Conservation (phyloP, 2,113 vertebrate genomes). For the Cynopterus brachyotis region DNA sequence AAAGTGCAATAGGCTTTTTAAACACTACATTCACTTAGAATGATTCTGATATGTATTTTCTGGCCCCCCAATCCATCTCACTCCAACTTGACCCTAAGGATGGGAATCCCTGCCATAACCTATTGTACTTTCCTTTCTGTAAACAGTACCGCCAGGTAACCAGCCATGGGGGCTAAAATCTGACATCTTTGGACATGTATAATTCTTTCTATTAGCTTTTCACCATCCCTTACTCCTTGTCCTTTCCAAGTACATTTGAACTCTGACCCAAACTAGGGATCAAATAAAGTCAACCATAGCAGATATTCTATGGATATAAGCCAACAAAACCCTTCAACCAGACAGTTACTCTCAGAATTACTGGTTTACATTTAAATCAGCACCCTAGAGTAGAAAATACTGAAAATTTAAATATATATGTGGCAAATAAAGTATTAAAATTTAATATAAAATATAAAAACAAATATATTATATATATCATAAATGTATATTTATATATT, state of each 20-base stretch:
- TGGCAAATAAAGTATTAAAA: no score
- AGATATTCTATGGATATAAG: not conserved
- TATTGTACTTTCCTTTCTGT: not conserved
- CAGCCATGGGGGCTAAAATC: not conserved
- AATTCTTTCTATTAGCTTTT: slow-evolving; percentile 16
- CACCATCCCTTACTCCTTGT: not conserved
- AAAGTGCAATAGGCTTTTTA: not conserved
- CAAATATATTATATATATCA: no score
- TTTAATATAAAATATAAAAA: no score
- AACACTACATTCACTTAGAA: not conserved
- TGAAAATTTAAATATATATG: not conserved
- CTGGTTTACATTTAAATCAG: not conserved
- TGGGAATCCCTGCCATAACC: not conserved
- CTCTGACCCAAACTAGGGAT: slow-evolving; percentile 51
- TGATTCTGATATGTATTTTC: not conserved
- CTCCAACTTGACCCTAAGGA: not conserved
- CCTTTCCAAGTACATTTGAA: slow-evolving; percentile 53
- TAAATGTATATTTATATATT: no score
- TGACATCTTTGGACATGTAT: not conserved
- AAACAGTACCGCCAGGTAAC: not conserved
- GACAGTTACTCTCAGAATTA: not conserved
- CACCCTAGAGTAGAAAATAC: not conserved
- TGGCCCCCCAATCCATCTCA: no score
- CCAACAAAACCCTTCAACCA: not conserved
- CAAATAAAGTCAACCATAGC: slow-evolving; percentile 26